A percentile compares a stretch with the other conserved stretches of the same genome.
phyloP scores from a whole-genome alignment of 2,888 invertebrate species.

The Protophormia terraenovae region DNA sequence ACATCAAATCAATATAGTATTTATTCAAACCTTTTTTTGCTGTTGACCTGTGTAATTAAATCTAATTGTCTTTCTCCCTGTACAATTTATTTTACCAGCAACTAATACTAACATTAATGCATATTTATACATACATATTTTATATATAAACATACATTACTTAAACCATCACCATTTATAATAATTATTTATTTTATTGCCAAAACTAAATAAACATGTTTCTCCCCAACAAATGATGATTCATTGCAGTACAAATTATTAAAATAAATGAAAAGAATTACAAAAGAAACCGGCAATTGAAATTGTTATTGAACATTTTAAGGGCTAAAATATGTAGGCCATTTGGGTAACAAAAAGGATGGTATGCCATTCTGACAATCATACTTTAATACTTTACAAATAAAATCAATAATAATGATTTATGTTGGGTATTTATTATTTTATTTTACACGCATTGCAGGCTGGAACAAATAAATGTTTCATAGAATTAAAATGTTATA shows the following conservation, averaged over 20 bases:
- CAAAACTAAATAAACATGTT: background rate
- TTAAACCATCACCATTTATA: background rate
- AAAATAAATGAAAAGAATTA: background rate
- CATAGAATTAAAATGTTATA: too few relatives aligned
- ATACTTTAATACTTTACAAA: background rate
- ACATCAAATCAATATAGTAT: too few relatives aligned
- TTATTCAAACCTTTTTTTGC: too few relatives aligned
- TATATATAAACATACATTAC: too few relatives aligned
- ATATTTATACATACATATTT: too few relatives aligned
- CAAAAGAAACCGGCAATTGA: background rate
- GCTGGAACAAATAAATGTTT: background rate
- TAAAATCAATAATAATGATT: slow-evolving; percentile 40
- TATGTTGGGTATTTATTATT: slow-evolving; percentile 36
- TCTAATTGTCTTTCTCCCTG: too few relatives aligned
- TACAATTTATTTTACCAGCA: too few relatives aligned
- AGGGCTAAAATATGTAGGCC: background rate
- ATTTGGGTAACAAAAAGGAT: background rate
- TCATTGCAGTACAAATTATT: slow-evolving; percentile 9
- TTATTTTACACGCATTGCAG: slow-evolving; percentile 25
- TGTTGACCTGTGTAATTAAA: too few relatives aligned
- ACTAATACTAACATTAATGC: too few relatives aligned
- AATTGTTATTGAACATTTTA: background rate
- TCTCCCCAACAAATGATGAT: background rate
- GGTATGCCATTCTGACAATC: background rate
- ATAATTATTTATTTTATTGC: slow-evolving; percentile 8